Evolutionary conservation across 2,888 invertebrate species (phyloP), one percentile per base, ranked within the genome.

Genomic region (Apoda limacodes): DNA sequence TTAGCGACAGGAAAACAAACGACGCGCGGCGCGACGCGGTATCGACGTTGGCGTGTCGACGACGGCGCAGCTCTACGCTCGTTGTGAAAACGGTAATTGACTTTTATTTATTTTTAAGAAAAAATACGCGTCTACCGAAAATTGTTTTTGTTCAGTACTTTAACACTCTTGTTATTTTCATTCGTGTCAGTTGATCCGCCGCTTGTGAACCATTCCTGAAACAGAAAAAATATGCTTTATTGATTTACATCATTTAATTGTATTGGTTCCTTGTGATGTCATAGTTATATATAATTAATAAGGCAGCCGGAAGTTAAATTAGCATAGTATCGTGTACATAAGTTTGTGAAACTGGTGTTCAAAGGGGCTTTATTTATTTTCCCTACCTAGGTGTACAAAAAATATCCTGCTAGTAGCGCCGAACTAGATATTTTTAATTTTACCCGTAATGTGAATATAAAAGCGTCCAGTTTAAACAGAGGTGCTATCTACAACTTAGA

Each of bases 171-270:
- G 52, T 55, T 6, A 17, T 7, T 57, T 61, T 67, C 59, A 64
- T 61, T 58, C 55, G 59, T 56, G 48, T 53, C 48, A 53, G 59
- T 59, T 53, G 57, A 60, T 67, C 56, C 52, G 67, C 60, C 56
- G 60, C 62, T 60, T 66, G 61, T 60, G 60, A 63, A 65, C 56
- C 64, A 67, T 66, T 66, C 70, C 78, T 78, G 76, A 40, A 71
- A 74, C 48, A 39, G 67, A 61, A 50, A 43, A 52, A 62, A 62
- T 49, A 47, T 12, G 29, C n/a, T 13, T 24, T 28, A 25, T 43
- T 23, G 40, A 28, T 35, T 14, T 17, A 24, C 20, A 13, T 11
- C 25, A 26, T 20, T 21, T 22, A 11, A n/a, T 25, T 9, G 3
- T 6, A 27, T 4, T 17, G 13, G 15, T 20, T 29, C 27, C 25